Base-by-base conservation (phyloP, 2,113 vertebrate species). In the Gila orcuttii region DNA sequence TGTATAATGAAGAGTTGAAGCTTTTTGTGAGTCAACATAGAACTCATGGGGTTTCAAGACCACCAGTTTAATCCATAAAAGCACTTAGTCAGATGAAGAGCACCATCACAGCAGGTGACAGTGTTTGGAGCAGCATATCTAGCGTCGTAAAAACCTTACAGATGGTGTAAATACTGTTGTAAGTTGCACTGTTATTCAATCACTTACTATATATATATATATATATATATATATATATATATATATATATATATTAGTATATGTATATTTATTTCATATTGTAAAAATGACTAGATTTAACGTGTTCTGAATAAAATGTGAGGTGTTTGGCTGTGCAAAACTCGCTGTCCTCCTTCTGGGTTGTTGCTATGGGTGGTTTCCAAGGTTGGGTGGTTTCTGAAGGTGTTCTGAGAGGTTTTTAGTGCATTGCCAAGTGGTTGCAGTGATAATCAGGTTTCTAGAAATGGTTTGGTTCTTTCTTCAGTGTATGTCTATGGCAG, bases 1-100 rank as follows among this genome's bases (percentile, higher is more conserved):
- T 88, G 52, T 86, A 79, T 74, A 83, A 88, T 64, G 64, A 71
- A 57, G 80, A 77, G 5, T 42, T 55, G 47, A 57, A 19, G 69
- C 36, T n/a, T 36, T 85, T 25, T 45, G 47, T 39, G 12, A 39
- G 19, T 33, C 47, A 21, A 50, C 39, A 33, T 13, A 50, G n/a
- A 75, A 4, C 66, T 31, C 69, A 52, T 77, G 57, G 71, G 21
- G 19, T 13, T 28, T 52, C 21, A 62, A 21, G 77, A 33, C 25
- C 21, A 12, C 17, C 59, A 60, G 39, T 7, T 57, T 52, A 84
- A 62, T 62, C 36, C 3, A 76, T 75, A 33, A 76, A 28, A 33
- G 7, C 82, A 83, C 75, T 87, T 9, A 76, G 59, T 77, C 59
- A 76, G 59, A 84, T 84, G 71, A 47, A 62, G 39, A 50, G 42